Conservation (phyloP, 2,113 vertebrate genomes). For the Clarias batrachus region DNA sequence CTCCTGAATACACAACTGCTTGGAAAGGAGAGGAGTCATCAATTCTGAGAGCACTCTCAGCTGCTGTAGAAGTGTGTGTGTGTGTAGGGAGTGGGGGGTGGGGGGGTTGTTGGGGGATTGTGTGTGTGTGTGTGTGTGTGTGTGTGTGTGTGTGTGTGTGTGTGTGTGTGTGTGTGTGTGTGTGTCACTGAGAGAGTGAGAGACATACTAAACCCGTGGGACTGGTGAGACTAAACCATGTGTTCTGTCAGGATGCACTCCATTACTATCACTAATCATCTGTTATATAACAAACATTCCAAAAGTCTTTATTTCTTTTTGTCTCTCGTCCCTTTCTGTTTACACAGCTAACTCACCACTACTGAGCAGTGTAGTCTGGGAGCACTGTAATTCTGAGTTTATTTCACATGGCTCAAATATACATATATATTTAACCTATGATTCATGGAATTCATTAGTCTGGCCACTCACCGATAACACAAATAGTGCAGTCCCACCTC, state of each 20-base stretch:
- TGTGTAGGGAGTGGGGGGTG: background rate
- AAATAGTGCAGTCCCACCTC: conserved; percentile 39
- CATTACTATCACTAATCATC: background rate
- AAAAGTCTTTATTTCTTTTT: background rate
- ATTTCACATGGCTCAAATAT: conserved; percentile 36
- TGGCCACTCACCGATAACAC: conserved; percentile 25
- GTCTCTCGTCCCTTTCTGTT: conserved; percentile 39
- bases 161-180: background rate
- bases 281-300: conserved; percentile 24
- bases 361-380: background rate
- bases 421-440: conserved; percentile 54
- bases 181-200: background rate
- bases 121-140: conserved; percentile 1
- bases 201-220: conserved; percentile 6
- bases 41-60: conserved; percentile 45
- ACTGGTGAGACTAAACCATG: conserved; percentile 8
- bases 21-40: conserved; percentile 56
- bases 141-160: conserved; percentile 17
- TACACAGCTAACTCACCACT: conserved; percentile 29
- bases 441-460: conserved; percentile 52
- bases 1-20: conserved; percentile 55
- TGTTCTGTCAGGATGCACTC: conserved; percentile 1
- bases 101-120: too few relatives aligned
- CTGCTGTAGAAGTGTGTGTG: conserved; percentile 30
- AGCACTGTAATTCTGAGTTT: conserved; percentile 8